Percentiles rank a stretch among this genome's conserved stretches.
phyloP scores from a whole-genome alignment of 2,797 vertebrate genomes.

The Catharus ustulatus region DNA sequence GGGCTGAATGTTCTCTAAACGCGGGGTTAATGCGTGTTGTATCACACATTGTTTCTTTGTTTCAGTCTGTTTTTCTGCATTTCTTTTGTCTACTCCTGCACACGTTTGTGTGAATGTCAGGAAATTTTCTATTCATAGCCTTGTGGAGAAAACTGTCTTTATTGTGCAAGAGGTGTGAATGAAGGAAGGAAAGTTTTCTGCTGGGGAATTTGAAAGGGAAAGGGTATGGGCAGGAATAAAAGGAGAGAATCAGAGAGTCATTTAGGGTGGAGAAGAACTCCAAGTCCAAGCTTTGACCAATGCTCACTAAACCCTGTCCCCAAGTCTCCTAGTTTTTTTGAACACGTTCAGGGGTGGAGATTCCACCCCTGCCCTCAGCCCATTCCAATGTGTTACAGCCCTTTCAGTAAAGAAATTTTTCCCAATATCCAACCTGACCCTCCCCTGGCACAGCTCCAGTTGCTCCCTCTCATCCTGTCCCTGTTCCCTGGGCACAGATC shows the following conservation, averaged over 20 bases:
- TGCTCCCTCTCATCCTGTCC: neutral
- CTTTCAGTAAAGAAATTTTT: neutral
- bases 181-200: neutral
- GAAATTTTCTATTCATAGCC: neutral
- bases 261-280: neutral
- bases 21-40: neutral
- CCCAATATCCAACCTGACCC: accelerated
- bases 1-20: neutral
- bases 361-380: too few species aligned
- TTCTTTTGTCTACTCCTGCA: neutral
- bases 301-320: neutral
- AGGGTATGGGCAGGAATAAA: neutral
- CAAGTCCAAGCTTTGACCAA: neutral
- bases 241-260: neutral
- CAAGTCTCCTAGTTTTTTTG: too few species aligned
- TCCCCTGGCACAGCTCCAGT: neutral
- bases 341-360: too few species aligned
- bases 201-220: neutral
- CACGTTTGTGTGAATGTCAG: accelerated
- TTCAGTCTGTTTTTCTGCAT: neutral
- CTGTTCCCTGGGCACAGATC: neutral
- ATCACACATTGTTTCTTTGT: neutral
- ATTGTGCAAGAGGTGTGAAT: neutral
- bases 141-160: neutral
- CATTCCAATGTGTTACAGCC: neutral